Base-by-base conservation (phyloP, 1,140 invertebrate genomes). In the Megathymus violae region DNA sequence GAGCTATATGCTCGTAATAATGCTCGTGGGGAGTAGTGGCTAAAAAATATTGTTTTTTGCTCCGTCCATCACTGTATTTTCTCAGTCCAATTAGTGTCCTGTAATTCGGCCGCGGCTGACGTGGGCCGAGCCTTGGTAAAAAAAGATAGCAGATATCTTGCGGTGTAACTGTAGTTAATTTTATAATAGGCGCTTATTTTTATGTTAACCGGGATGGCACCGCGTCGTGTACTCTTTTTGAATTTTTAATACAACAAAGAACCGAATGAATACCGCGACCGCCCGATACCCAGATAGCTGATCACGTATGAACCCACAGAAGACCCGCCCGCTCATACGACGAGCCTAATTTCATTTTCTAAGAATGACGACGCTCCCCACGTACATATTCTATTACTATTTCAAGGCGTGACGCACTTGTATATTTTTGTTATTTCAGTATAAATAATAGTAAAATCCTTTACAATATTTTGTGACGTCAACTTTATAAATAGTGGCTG, bases 161-260 rank as follows among this genome's bases (percentile, higher is more conserved):
- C 75, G 77, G 78, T 76, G 46, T 78, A 77, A 71, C 76, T 82
- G 69, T 73, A 69, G 79, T 80, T 89, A 88, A 90, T 90, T 89
- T 85, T 85, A 90, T 90, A 88, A 90, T 86, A 88, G 81, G 80
- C 78, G 77, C 75, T 85, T 78, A 88, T 90, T 90, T 90, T 90
- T 90, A 86, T 83, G 82, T 85, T 71, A 80, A 76, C 54, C 70
- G 73, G 62, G 70, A 34, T 65, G 69, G 19, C 64, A 63, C 70
- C 71, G 69, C 76, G 69, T 71, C 76, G 72, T 78, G 74, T 82
- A 77, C 65, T n/a, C n/a, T n/a, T 71, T 31, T 51, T 88, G 79
- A 88, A 90, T 88, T 78, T 86, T 89, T 88, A 78, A 89, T 88
- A 74, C 51, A 65, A 73, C 69, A 74, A 62, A 48, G 80, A 79